Base-by-base conservation (phyloP, 2,113 vertebrate species). In the Varanus salvator region DNA sequence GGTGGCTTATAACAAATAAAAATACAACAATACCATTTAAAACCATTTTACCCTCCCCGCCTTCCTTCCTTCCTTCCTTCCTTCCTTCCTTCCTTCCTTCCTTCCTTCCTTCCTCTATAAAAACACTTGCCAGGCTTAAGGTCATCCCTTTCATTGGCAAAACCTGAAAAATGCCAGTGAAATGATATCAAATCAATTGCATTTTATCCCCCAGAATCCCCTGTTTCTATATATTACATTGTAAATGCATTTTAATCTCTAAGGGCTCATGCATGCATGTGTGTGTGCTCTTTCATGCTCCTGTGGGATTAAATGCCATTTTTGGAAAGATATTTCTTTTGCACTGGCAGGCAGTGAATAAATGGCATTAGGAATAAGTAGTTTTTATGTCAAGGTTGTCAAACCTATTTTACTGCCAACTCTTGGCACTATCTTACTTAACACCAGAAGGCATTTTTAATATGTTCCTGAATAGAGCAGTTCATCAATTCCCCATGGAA, bases 401-500 rank as follows among this genome's bases (percentile, higher is more conserved):
- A 94, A 95, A 91, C n/a, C 31, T 89, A 38, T 93, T 93, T 92
- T 89, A 17, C 80, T 94, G 78, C 84, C 90, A 95, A 21, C 90
- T 94, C 64, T 94, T 96, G 94, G 93, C 91, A 74, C 66, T 91
- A 90, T 94, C 96, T 8, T 91, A 57, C 83, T 94, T 93, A 95
- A 94, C 80, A 93, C 81, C 94, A 97, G 93, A 96, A 96, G 92
- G 90, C 86, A 93, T 95, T 94, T 17, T n/a, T 38, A 34, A 94
- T 64, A 88, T 93, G 72, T 93, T 97, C 91, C 85, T 93, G 88
- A 94, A 90, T 87, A 90, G 25, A 94, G 60, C 34, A 92, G 80
- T 91, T 95, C 93, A 89, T 87, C 93, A 94, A 93, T 93, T 90
- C 84, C 84, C 64, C 15, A 44, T 89, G 57, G 76, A 88, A 94